Evolutionary conservation across 2,113 vertebrate species (phyloP).

Genomic region (Macheiramphus alcinus): DNA sequence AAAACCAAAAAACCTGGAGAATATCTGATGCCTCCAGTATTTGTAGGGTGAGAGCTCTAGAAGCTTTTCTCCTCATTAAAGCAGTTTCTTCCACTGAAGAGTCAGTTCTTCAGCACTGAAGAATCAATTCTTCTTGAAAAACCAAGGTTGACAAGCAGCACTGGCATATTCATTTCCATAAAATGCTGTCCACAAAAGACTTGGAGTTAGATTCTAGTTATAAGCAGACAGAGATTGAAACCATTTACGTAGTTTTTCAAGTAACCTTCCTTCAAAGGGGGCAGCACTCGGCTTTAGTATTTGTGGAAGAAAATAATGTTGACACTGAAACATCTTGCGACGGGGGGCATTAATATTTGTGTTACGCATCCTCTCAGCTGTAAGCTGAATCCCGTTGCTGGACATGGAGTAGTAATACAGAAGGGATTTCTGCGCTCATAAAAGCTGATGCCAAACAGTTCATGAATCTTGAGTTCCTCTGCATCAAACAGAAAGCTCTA

Average conservation of each 20-base stretch:
- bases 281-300: fast-evolving
- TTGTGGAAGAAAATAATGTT: neutral
- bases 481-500: neutral
- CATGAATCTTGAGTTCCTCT: neutral
- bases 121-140: neutral
- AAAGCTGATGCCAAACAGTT: neutral
- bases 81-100: neutral
- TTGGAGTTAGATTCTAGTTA: neutral
- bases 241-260: neutral
- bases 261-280: neutral
- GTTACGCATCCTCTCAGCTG: neutral
- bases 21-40: neutral
- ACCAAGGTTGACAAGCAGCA: neutral
- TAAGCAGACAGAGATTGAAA: neutral
- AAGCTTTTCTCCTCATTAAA: neutral
- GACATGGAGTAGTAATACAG: neutral
- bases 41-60: neutral
- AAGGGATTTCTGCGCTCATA: neutral
- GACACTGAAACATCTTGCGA: neutral
- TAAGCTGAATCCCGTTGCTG: neutral
- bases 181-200: neutral
- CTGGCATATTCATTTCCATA: neutral
- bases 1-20: neutral
- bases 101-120: neutral
- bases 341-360: neutral